A percentile compares a stretch with the other conserved stretches of the same genome.
These are phyloP conservation scores for Apomyelois bistriatella DNA, from an alignment of 2,888 invertebrate species.

Conservation along the genomic window DNA sequence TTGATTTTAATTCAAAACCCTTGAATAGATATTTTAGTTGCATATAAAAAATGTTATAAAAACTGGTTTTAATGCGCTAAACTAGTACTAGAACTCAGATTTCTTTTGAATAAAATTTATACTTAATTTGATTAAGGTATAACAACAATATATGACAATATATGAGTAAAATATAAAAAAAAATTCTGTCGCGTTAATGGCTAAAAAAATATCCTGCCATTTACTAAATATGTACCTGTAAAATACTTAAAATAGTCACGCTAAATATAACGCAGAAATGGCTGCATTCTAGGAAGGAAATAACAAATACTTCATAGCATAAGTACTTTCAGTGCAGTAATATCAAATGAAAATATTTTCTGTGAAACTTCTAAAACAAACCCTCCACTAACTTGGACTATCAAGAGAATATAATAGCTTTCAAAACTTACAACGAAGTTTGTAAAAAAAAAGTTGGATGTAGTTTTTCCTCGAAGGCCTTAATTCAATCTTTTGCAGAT, in stretches of 20 bases:
- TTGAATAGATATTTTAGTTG: too few species aligned
- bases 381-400: conserved; percentile 11
- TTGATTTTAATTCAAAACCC: too few species aligned
- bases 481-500: conserved; percentile 11
- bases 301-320: background rate
- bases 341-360: conserved; percentile 14
- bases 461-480: conserved; percentile 10
- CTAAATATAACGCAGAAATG: background rate
- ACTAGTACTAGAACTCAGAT: too few species aligned
- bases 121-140: too few species aligned
- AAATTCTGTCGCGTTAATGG: too few species aligned
- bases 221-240: background rate
- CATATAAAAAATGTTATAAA: too few species aligned
- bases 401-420: conserved; percentile 14
- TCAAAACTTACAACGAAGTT: conserved; percentile 13
- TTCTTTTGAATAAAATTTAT: too few species aligned
- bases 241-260: background rate
- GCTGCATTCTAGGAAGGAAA: background rate
- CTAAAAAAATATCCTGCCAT: too few species aligned
- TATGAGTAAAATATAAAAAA: too few species aligned
- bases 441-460: conserved; percentile 7
- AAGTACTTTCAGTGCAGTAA: conserved; percentile 1
- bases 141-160: too few species aligned
- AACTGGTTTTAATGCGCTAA: too few species aligned
- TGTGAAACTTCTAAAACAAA: conserved; percentile 9